These are phyloP conservation scores for Cyanoramphus novaezelandiae DNA, from an alignment of 2,113 vertebrate species.

Conservation along the genomic window DNA sequence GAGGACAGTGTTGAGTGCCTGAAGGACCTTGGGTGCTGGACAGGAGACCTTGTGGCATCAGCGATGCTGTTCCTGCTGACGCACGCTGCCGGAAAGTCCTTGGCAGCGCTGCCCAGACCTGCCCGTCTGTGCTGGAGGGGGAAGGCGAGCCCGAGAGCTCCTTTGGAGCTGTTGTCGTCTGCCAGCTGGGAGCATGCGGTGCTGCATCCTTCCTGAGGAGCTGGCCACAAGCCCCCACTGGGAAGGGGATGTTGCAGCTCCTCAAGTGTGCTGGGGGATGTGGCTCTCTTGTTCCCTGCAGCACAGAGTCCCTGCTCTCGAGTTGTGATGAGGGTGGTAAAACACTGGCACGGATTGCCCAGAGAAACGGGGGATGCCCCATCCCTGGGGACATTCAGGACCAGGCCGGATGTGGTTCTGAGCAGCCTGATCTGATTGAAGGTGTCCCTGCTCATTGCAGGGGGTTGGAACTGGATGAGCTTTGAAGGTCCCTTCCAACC, in stretches of 20 bases:
- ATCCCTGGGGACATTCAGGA: not conserved
- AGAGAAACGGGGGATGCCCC: not conserved
- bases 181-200: not conserved
- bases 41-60: not conserved
- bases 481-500: not conserved
- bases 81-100: not conserved
- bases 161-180: not conserved
- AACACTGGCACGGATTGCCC: not conserved
- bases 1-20: not conserved
- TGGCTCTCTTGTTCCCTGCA: not conserved
- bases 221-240: fast-evolving
- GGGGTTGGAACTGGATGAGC: not conserved
- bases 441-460: not conserved
- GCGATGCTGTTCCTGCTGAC: not conserved
- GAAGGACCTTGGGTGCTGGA: not conserved
- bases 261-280: not conserved
- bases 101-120: not conserved
- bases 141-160: not conserved
- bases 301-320: not conserved
- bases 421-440: not conserved
- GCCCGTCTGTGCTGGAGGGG: not conserved
- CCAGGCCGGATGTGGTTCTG: not conserved
- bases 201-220: not conserved
- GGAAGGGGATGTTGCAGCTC: not conserved
- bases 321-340: not conserved